Percentiles rank a stretch among this genome's conserved stretches.
Evolutionary conservation across 2,113 vertebrate species (phyloP).

Genomic region (Rhagologus leucostigma): DNA sequence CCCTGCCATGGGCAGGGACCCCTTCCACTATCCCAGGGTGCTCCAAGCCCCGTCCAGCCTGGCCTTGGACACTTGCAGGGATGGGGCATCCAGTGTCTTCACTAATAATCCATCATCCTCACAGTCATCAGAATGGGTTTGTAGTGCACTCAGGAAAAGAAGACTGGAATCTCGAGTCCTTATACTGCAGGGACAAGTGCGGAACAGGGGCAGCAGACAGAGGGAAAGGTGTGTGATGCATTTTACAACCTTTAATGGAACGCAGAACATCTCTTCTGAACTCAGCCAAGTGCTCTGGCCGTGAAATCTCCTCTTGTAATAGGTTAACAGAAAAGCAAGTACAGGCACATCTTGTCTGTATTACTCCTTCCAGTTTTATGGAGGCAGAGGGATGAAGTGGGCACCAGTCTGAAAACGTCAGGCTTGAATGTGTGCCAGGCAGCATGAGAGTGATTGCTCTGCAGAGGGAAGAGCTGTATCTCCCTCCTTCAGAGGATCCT

Average conservation of each 20-base stretch:
- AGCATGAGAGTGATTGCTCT: constrained; percentile 35
- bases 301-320: not conserved
- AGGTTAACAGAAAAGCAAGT: not conserved
- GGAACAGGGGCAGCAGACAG: not conserved
- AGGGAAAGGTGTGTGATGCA: not conserved
- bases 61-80: not conserved
- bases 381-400: constrained; percentile 38
- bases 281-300: not conserved
- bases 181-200: not conserved
- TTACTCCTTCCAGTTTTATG: constrained; percentile 48
- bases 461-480: constrained; percentile 20
- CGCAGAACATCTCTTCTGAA: not conserved
- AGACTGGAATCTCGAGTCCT: not conserved
- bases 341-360: constrained; percentile 51
- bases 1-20: not conserved
- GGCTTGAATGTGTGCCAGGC: constrained; percentile 24
- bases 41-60: not conserved
- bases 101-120: not conserved
- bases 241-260: not conserved
- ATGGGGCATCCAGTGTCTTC: not conserved
- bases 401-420: constrained; percentile 29
- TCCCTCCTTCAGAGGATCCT: constrained; percentile 7
- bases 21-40: not conserved
- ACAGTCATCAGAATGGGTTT: not conserved
- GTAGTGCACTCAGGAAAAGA: not conserved